A percentile compares a stretch with the other conserved stretches of the same genome.
These are phyloP conservation scores for Synergus itoensis DNA, from an alignment of 2,888 invertebrate species.

Conservation along the genomic window DNA sequence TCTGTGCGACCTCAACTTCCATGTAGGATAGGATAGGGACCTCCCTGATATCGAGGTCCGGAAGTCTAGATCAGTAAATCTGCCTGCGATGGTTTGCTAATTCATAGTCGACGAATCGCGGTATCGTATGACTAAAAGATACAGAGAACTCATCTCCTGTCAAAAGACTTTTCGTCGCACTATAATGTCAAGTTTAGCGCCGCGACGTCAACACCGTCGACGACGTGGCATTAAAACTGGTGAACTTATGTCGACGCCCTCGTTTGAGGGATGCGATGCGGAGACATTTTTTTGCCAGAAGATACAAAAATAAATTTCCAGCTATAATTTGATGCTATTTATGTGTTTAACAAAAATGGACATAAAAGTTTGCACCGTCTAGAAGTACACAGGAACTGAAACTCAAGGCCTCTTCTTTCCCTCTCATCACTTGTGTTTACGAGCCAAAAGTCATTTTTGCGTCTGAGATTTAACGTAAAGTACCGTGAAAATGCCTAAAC, in stretches of 20 bases:
- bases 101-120: conserved; percentile 33
- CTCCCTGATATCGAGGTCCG: conserved; percentile 27
- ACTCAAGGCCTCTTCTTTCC: conserved; percentile 34
- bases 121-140: neutral
- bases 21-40: neutral
- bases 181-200: conserved; percentile 57
- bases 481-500: conserved; percentile 33
- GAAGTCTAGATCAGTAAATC: conserved; percentile 30
- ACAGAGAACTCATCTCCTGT: conserved; percentile 1
- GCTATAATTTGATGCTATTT: neutral
- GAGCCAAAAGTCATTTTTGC: conserved; percentile 64
- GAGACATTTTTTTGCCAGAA: too few relatives aligned
- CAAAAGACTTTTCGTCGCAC: neutral
- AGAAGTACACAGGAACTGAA: conserved; percentile 33
- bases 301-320: too few relatives aligned
- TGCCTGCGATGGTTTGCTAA: conserved; percentile 34
- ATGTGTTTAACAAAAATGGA: too few relatives aligned
- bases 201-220: conserved; percentile 57
- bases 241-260: conserved; percentile 39
- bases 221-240: conserved; percentile 61
- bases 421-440: conserved; percentile 60
- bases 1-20: neutral
- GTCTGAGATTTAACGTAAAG: conserved; percentile 57
- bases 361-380: neutral
- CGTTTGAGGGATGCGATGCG: conserved; percentile 16